These are phyloP conservation scores for Papilio aristodemus DNA, from an alignment of 1,140 invertebrate genomes.

Conservation along the genomic window DNA sequence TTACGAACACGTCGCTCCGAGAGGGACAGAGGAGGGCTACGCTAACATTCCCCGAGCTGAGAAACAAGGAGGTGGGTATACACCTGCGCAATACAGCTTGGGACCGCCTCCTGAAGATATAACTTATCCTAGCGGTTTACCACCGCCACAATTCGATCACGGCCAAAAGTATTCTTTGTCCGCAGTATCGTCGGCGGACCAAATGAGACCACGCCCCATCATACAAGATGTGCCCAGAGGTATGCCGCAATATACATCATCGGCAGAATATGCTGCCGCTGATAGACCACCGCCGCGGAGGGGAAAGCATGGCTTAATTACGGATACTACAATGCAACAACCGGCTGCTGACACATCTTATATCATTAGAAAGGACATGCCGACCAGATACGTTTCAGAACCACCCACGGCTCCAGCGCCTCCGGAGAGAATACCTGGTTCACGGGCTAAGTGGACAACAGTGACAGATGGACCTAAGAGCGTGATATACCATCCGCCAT, in stretches of 20 bases:
- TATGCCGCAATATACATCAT: conserved; percentile 4
- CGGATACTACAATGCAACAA: background rate
- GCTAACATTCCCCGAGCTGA: background rate
- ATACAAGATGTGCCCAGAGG: background rate
- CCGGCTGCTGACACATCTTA: background rate
- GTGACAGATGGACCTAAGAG: background rate
- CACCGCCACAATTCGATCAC: background rate
- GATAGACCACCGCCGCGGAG: background rate
- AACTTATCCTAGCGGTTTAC: conserved; percentile 1
- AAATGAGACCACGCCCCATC: background rate
- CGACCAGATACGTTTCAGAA: conserved; percentile 7
- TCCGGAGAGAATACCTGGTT: background rate
- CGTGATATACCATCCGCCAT: background rate
- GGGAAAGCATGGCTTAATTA: conserved; percentile 5
- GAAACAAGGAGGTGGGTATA: conserved; percentile 12
- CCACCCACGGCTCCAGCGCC: background rate
- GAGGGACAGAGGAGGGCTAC: background rate
- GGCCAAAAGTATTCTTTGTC: conserved; percentile 19
- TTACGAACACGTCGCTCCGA: conserved; percentile 1
- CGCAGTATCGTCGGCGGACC: conserved; percentile 6
- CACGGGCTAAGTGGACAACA: background rate
- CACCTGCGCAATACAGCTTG: conserved; percentile 8
- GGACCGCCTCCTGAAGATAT: background rate
- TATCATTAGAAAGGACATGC: background rate
- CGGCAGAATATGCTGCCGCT: background rate